phyloP scores from a whole-genome alignment of 2,797 vertebrate species.

The Vespertilio murinus region DNA sequence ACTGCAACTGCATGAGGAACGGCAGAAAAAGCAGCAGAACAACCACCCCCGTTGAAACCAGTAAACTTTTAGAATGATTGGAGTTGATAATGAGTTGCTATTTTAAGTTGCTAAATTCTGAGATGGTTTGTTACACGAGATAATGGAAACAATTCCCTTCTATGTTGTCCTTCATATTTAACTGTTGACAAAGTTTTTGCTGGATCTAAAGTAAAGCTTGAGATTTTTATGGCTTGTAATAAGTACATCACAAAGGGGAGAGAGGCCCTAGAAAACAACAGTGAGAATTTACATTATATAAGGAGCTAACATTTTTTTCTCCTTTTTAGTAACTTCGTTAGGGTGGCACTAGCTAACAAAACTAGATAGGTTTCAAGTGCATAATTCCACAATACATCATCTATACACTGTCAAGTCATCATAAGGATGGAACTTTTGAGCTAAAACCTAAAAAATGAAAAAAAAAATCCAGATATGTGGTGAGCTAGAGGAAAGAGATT shows the following conservation, averaged over 20 bases:
- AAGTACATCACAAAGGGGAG: not conserved
- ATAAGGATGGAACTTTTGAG: not conserved
- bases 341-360: not conserved
- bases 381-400: not conserved
- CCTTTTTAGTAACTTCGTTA: not conserved
- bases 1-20: not conserved
- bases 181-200: not conserved
- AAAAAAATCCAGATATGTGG: not conserved
- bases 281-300: not conserved
- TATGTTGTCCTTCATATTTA: not conserved
- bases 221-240: not conserved
- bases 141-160: not conserved
- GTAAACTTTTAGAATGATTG: not conserved
- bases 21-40: not conserved
- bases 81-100: not conserved
- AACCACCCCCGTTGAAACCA: not conserved
- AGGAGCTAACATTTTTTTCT: not conserved
- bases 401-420: not conserved
- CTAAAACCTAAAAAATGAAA: not conserved
- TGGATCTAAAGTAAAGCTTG: slow-evolving; percentile 3
- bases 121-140: not conserved
- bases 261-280: not conserved
- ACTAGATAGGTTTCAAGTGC: not conserved
- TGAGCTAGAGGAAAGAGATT: not conserved
- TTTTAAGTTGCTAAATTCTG: not conserved